These are phyloP conservation scores for Oscheius sp. DNA, from an alignment of 2,888 invertebrate species.

Conservation along the genomic window DNA sequence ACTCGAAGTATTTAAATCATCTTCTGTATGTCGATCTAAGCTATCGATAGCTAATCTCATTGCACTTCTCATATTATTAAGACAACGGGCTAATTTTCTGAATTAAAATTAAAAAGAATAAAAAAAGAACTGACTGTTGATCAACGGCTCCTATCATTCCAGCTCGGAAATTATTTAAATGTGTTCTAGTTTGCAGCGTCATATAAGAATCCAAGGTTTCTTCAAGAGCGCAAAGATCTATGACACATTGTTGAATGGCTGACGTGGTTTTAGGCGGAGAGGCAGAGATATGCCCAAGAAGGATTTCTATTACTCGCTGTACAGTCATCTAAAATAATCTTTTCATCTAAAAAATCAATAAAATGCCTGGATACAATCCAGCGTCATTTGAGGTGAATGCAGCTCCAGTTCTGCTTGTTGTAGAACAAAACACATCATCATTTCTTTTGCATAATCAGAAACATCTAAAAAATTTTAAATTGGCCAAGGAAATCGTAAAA, in stretches of 20 bases:
- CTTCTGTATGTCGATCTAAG: slow-evolving; percentile 52
- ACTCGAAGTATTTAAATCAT: slow-evolving; percentile 54
- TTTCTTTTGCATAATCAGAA: slow-evolving; percentile 71
- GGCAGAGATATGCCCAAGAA: slow-evolving; percentile 40
- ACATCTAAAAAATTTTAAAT: slow-evolving; percentile 66
- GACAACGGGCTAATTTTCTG: slow-evolving; percentile 62
- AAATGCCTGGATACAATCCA: slow-evolving; percentile 55
- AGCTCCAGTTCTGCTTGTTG: slow-evolving; percentile 69
- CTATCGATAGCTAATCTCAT: slow-evolving; percentile 64
- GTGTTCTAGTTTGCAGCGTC: slow-evolving; percentile 47
- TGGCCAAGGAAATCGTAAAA: background rate
- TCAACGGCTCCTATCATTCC: slow-evolving; percentile 55
- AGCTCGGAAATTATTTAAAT: slow-evolving; percentile 55
- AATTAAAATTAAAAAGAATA: slow-evolving; percentile 33
- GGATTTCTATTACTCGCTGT: slow-evolving; percentile 38
- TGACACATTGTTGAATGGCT: slow-evolving; percentile 63
- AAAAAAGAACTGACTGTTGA: slow-evolving; percentile 50
- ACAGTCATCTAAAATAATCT: slow-evolving; percentile 44
- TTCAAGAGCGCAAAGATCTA: slow-evolving; percentile 70
- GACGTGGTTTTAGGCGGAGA: slow-evolving; percentile 41
- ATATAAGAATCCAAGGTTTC: slow-evolving; percentile 64
- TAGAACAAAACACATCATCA: slow-evolving; percentile 70
- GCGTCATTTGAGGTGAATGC: slow-evolving; percentile 64
- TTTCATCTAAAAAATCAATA: background rate
- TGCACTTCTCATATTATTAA: slow-evolving; percentile 58